Conservation (phyloP, 2,113 vertebrate species). For the Vidua macroura region DNA sequence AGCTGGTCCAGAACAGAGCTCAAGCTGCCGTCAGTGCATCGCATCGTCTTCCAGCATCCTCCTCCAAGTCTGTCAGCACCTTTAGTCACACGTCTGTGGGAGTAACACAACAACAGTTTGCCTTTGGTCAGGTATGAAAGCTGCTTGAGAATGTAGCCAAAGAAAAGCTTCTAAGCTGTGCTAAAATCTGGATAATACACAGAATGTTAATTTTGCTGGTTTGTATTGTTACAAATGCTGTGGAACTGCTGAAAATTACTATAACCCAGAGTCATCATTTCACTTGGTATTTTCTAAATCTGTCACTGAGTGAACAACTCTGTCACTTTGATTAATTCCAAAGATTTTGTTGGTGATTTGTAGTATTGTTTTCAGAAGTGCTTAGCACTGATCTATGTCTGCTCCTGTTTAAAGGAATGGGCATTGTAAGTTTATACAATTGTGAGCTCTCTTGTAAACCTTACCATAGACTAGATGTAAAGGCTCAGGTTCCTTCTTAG, state of each 20-base stretch:
- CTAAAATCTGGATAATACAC: background rate
- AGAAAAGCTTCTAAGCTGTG: background rate
- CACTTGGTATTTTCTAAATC: background rate
- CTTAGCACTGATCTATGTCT: background rate
- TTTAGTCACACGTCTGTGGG: conserved; percentile 68
- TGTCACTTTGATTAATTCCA: background rate
- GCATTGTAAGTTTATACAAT: background rate
- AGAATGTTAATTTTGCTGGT: background rate
- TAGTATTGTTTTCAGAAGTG: background rate
- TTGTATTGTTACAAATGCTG: background rate
- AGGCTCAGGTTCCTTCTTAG: background rate
- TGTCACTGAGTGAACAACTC: background rate
- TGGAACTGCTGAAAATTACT: background rate
- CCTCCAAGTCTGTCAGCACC: conserved; percentile 77
- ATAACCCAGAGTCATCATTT: background rate
- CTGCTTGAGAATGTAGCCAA: background rate
- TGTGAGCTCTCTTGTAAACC: background rate
- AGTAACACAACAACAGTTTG: conserved; percentile 69
- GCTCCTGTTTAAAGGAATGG: background rate
- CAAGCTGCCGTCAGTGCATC: conserved; percentile 76
- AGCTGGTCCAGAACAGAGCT: conserved; percentile 74
- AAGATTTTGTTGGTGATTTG: background rate
- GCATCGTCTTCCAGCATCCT: conserved; percentile 87
- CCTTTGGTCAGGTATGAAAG: conserved; percentile 76
- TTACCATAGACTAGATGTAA: background rate